These are phyloP conservation scores for Chrysomela aeneicollis DNA, from an alignment of 2,888 invertebrate species.

Conservation along the genomic window DNA sequence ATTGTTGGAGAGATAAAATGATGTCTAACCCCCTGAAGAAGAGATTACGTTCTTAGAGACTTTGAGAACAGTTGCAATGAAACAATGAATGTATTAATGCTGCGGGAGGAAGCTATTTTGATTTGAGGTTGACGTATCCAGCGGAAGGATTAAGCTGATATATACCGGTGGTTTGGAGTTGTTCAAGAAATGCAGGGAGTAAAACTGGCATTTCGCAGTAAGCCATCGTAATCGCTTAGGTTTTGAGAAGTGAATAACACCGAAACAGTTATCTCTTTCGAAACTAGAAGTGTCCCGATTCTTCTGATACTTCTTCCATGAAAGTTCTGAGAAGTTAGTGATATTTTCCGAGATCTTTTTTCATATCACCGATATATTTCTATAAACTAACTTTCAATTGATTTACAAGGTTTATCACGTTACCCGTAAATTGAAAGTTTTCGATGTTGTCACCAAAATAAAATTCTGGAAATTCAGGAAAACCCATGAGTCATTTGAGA, in stretches of 20 bases:
- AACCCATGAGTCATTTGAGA: too few relatives aligned
- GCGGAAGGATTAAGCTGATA: conserved; percentile 27
- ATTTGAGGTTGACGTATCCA: conserved; percentile 38
- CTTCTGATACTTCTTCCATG: too few relatives aligned
- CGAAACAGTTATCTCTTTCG: too few relatives aligned
- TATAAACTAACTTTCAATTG: too few relatives aligned
- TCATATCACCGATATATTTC: too few relatives aligned
- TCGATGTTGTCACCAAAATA: too few relatives aligned
- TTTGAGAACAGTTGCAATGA: conserved; percentile 35
- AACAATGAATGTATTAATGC: conserved; percentile 39
- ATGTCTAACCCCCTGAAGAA: conserved; percentile 39
- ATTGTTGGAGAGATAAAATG: conserved; percentile 49
- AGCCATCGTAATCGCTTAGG: not conserved
- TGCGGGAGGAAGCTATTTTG: conserved; percentile 33
- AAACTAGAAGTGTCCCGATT: too few relatives aligned
- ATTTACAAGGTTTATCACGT: too few relatives aligned
- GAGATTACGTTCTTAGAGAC: conserved; percentile 38
- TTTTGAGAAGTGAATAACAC: not conserved
- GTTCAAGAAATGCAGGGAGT: conserved; percentile 20
- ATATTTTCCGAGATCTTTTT: too few relatives aligned
- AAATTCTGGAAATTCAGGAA: too few relatives aligned
- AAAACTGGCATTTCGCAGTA: not conserved
- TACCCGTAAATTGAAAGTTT: too few relatives aligned
- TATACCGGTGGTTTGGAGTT: conserved; percentile 24
- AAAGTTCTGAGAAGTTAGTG: too few relatives aligned